Conservation (phyloP, 2,888 invertebrate genomes). For the Caradrina kadenii region DNA sequence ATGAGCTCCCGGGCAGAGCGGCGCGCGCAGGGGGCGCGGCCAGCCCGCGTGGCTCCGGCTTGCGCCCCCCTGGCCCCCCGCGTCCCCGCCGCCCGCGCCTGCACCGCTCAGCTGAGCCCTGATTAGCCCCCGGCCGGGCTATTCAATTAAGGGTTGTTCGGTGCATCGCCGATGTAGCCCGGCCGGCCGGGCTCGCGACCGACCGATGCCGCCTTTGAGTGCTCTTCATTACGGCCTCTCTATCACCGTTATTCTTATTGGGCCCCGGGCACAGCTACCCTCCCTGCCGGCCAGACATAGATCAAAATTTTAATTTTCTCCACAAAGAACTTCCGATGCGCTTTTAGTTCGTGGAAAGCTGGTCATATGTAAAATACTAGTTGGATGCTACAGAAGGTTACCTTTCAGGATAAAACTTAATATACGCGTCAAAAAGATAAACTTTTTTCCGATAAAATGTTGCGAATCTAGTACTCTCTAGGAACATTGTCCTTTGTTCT, state of each 20-base stretch:
- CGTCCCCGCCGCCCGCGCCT: conserved; percentile 68
- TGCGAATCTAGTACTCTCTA: conserved; percentile 20
- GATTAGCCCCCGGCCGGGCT: conserved; percentile 89
- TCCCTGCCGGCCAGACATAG: conserved; percentile 47
- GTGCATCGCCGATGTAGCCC: conserved; percentile 82
- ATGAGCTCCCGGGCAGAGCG: conserved; percentile 89
- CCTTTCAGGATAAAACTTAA: not conserved
- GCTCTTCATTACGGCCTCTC: conserved; percentile 84
- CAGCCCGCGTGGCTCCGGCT: conserved; percentile 89
- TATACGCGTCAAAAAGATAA: not conserved
- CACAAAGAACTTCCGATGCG: conserved; percentile 51
- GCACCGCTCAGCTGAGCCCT: conserved; percentile 89
- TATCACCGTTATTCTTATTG: conserved; percentile 81
- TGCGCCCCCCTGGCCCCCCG: conserved; percentile 73
- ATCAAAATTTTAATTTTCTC: conserved; percentile 69
- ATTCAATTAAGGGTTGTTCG: conserved; percentile 89
- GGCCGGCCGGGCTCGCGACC: conserved; percentile 70
- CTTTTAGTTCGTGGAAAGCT: conserved; percentile 13
- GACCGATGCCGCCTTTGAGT: conserved; percentile 78
- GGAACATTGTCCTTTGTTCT: conserved; percentile 42
- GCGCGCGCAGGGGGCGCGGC: conserved; percentile 92
- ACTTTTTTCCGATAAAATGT: not conserved
- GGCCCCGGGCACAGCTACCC: conserved; percentile 64
- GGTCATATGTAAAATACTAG: conserved; percentile 21
- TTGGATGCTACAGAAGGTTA: not conserved